A percentile compares a stretch with the other conserved stretches of the same genome.
These are phyloP conservation scores for Loriculus beryllinus DNA, from an alignment of 2,797 vertebrate genomes.

Conservation along the genomic window DNA sequence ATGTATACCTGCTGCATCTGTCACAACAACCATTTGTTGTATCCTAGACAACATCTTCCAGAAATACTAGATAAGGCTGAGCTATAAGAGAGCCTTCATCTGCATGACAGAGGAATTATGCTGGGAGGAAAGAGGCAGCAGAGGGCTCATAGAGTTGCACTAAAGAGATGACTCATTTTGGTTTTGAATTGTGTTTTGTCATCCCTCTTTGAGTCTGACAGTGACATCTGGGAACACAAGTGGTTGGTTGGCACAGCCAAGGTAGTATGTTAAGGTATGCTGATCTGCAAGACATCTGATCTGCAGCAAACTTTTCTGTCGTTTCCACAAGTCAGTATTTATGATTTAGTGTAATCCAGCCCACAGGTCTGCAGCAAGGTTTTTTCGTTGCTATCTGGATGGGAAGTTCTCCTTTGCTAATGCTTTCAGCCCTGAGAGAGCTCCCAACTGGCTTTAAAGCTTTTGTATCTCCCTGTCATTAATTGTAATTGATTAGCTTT, in stretches of 20 bases:
- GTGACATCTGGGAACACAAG: neutral
- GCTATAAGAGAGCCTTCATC: neutral
- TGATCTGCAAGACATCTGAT: neutral
- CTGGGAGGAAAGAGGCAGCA: neutral
- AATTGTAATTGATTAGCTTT: slow-evolving; percentile 30
- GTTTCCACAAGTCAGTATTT: neutral
- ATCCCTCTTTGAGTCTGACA: neutral
- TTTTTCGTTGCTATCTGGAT: neutral
- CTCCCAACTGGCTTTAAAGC: neutral
- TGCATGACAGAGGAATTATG: neutral
- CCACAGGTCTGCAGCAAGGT: neutral
- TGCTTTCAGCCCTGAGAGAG: neutral
- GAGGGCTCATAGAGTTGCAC: neutral
- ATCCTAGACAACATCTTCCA: neutral
- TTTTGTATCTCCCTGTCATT: neutral
- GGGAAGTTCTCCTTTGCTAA: neutral
- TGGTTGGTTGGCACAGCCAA: neutral
- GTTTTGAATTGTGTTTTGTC: neutral
- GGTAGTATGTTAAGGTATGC: neutral
- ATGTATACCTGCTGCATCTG: neutral
- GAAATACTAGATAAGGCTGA: neutral
- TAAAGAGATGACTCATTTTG: neutral
- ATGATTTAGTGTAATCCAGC: neutral
- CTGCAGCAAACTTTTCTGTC: neutral
- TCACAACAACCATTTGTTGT: neutral